These are phyloP conservation scores for Sardina pilchardus DNA, from an alignment of 2,113 vertebrate species.

Conservation along the genomic window DNA sequence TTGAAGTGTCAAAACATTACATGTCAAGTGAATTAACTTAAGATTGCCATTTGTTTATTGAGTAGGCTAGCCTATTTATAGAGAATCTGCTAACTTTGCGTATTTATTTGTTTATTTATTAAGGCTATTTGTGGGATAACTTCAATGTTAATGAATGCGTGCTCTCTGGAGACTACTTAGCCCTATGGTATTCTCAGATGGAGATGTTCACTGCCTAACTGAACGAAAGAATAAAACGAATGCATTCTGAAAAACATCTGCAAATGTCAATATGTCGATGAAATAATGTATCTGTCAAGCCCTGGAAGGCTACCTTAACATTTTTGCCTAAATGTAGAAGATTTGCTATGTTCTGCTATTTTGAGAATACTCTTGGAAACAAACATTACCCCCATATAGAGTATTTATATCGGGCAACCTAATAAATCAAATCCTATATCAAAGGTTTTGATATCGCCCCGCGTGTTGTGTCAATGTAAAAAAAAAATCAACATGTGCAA, in stretches of 20 bases:
- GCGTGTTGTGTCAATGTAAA: neutral
- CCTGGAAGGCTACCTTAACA: neutral
- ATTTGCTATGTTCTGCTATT: neutral
- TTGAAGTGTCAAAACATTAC: neutral
- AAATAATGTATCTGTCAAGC: neutral
- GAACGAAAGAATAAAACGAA: neutral
- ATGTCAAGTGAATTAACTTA: neutral
- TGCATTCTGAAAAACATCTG: neutral
- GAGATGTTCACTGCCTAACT: slow-evolving; percentile 20
- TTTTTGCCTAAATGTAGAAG: neutral
- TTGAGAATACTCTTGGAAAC: neutral
- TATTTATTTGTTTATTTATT: slow-evolving; percentile 26
- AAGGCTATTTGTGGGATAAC: neutral
- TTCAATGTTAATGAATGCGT: neutral
- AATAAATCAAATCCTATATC: neutral
- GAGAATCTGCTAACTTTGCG: neutral
- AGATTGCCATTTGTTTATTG: slow-evolving; percentile 2
- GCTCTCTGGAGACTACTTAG: neutral
- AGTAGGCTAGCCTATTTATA: neutral
- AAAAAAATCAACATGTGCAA: neutral
- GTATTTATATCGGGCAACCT: neutral
- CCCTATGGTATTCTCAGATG: neutral
- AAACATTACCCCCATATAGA: neutral
- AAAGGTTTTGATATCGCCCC: neutral
- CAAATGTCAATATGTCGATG: neutral